A percentile compares a stretch with the other conserved stretches of the same genome.
Evolutionary conservation across 2,888 invertebrate species (phyloP).

Genomic region (Hemaris fuciformis): DNA sequence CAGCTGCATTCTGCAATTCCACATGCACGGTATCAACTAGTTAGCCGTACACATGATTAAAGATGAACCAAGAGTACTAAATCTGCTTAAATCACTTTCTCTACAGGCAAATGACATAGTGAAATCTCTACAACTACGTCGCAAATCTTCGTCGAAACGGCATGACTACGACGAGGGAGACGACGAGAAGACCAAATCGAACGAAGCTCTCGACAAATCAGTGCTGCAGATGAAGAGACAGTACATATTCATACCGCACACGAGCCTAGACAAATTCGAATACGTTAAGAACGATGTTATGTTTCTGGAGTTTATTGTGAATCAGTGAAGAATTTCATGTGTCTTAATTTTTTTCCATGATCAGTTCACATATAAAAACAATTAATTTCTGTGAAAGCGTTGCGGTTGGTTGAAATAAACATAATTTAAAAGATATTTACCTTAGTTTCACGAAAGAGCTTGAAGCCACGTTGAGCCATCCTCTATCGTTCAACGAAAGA

Average conservation of each 20-base stretch:
- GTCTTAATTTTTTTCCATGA: too few species aligned
- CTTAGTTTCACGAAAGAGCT: neutral
- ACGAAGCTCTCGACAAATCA: constrained; percentile 57
- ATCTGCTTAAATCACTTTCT: constrained; percentile 23
- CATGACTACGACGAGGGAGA: constrained; percentile 60
- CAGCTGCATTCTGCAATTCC: too few species aligned
- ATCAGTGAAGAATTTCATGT: constrained; percentile 35
- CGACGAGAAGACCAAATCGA: constrained; percentile 52
- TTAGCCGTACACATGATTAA: too few species aligned
- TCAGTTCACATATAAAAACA: too few species aligned
- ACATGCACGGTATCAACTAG: too few species aligned
- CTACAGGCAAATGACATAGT: constrained; percentile 83
- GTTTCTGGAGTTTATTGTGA: constrained; percentile 81
- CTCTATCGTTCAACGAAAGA: too few species aligned
- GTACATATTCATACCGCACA: constrained; percentile 85
- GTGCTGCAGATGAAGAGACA: constrained; percentile 70
- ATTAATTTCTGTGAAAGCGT: too few species aligned
- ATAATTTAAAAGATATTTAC: neutral
- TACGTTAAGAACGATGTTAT: constrained; percentile 82
- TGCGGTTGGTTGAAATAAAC: too few species aligned
- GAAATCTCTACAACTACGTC: constrained; percentile 79
- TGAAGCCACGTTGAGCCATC: too few species aligned
- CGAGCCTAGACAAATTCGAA: constrained; percentile 81
- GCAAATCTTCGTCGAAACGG: constrained; percentile 64
- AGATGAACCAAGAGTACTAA: neutral